Evolutionary conservation across 2,113 vertebrate genomes (phyloP).

Genomic region (Callopanchax toddi): DNA sequence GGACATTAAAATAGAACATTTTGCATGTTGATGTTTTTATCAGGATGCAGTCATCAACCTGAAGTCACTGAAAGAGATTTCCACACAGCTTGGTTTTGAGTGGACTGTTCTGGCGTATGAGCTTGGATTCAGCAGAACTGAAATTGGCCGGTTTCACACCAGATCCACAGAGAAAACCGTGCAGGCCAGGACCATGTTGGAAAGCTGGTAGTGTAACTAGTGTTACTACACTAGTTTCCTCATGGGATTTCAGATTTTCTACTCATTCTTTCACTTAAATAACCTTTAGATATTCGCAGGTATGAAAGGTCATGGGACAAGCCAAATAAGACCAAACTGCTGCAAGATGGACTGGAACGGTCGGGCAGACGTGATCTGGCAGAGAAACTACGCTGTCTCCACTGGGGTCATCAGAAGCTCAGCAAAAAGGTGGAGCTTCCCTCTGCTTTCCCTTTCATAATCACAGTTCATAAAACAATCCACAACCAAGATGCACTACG

Average conservation of each 20-base stretch:
- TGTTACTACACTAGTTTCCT: no score
- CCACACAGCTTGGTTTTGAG: slow-evolving; percentile 80
- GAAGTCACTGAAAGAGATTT: slow-evolving; percentile 80
- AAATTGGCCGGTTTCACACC: slow-evolving; percentile 76
- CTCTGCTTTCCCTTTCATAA: slow-evolving; percentile 82
- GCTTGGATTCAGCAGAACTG: slow-evolving; percentile 79
- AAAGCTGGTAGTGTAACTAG: slow-evolving; percentile 77
- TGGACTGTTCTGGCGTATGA: slow-evolving; percentile 79
- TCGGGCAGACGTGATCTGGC: slow-evolving; percentile 75
- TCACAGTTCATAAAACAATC: slow-evolving; percentile 80
- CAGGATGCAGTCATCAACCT: slow-evolving; percentile 85
- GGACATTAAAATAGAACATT: no score
- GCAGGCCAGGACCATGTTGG: slow-evolving; percentile 82
- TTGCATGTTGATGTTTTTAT: not conserved
- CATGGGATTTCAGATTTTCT: not conserved
- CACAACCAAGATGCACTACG: slow-evolving; percentile 75
- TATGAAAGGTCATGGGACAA: slow-evolving; percentile 73
- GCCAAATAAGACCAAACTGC: slow-evolving; percentile 77
- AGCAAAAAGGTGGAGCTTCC: slow-evolving; percentile 79
- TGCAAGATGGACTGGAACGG: slow-evolving; percentile 75
- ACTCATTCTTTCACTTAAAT: not conserved
- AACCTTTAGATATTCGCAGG: slow-evolving; percentile 39
- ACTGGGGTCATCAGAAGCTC: slow-evolving; percentile 80
- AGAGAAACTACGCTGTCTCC: slow-evolving; percentile 76
- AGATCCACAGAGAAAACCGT: slow-evolving; percentile 74